phyloP scores from a whole-genome alignment of 2,888 invertebrate genomes.

The Odontocerum albicorne region DNA sequence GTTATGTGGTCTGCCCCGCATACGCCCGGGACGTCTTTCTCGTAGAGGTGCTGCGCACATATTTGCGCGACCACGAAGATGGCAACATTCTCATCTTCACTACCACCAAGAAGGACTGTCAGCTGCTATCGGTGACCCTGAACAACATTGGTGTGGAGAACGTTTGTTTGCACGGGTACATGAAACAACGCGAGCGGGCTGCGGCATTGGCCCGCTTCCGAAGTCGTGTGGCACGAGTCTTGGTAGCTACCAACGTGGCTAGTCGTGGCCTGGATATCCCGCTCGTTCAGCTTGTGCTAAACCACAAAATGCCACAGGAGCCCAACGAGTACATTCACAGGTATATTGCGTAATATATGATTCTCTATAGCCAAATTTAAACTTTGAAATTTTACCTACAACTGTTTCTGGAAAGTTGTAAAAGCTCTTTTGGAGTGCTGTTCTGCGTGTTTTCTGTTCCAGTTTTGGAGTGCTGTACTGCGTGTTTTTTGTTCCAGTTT shows the following conservation, averaged over 20 bases:
- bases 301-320: slow-evolving; percentile 88
- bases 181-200: slow-evolving; percentile 84
- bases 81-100: slow-evolving; percentile 94
- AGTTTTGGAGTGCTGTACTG: no score
- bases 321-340: slow-evolving; percentile 94
- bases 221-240: slow-evolving; percentile 81
- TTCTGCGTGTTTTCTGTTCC: no score
- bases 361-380: not conserved
- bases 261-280: slow-evolving; percentile 96
- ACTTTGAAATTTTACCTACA: no score
- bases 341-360: slow-evolving; percentile 40
- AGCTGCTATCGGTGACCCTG: slow-evolving; percentile 85
- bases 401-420: no score
- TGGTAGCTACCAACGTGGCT: slow-evolving; percentile 97
- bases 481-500: no score
- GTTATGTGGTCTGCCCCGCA: slow-evolving; percentile 87
- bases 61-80: slow-evolving; percentile 68
- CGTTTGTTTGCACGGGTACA: slow-evolving; percentile 91
- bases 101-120: slow-evolving; percentile 93
- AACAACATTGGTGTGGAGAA: slow-evolving; percentile 87
- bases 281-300: slow-evolving; percentile 91
- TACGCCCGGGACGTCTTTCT: slow-evolving; percentile 92
- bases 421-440: no score
- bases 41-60: slow-evolving; percentile 79
- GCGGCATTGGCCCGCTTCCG: slow-evolving; percentile 87